These are phyloP conservation scores for Phytoseiulus persimilis DNA, from an alignment of 2,888 invertebrate genomes.

Conservation along the genomic window DNA sequence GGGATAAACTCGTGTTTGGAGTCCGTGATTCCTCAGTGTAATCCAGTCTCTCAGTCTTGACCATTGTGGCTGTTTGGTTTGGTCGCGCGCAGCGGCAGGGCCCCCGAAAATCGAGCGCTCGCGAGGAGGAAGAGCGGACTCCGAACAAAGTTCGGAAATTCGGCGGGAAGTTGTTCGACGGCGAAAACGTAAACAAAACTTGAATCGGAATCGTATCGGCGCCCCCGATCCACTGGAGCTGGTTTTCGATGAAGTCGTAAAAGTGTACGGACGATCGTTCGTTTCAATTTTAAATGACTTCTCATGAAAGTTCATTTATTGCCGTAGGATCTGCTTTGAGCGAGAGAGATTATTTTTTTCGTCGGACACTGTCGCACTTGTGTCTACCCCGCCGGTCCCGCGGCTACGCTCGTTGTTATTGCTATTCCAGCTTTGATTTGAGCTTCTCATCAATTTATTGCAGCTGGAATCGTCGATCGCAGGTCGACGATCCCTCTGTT, in stretches of 20 bases:
- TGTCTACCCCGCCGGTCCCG: not conserved
- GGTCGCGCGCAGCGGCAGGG: no score
- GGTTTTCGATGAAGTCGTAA: not conserved
- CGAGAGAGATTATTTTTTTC: not conserved
- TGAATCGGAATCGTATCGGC: not conserved
- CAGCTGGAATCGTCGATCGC: not conserved
- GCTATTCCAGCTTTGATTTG: not conserved
- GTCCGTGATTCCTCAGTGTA: no score
- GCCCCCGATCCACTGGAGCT: not conserved
- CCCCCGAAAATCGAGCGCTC: no score
- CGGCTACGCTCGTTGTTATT: not conserved
- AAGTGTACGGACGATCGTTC: not conserved
- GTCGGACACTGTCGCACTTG: not conserved
- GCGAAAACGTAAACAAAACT: not conserved
- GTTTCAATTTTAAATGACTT: not conserved
- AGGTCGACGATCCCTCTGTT: not conserved
- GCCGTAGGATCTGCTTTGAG: not conserved
- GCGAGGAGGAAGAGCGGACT: no score
- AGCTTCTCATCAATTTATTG: not conserved
- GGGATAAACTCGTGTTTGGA: no score
- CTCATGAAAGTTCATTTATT: conserved; percentile 5
- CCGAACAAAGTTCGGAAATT: not conserved
- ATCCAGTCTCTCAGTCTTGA: no score
- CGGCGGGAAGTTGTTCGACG: not conserved
- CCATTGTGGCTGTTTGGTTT: no score